Evolutionary conservation across 2,113 vertebrate species (phyloP), one percentile per base, ranked within the genome.

Genomic region (Lucifuga dentata): DNA sequence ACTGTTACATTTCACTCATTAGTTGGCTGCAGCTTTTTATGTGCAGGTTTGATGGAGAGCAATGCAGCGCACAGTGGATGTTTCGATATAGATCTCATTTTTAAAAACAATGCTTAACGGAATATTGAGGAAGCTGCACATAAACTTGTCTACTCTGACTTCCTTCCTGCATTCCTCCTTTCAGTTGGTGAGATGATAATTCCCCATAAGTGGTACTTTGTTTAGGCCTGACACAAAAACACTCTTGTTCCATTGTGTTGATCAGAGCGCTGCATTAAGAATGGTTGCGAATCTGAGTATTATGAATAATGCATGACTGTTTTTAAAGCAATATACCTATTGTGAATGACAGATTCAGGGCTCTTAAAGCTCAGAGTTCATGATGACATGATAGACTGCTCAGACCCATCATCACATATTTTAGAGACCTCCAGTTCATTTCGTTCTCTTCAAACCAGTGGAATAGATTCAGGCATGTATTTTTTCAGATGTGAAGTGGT

Each of bases 311-410:
- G 45, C 64, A 75, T 78, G 63, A 32, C 24, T 73, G 61, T 67
- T 80, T 84, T 74, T 49, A 57, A 61, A 69, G 57, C 35, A 67
- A 66, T 74, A 75, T 79, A 65, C 57, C 64, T 50, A 15, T 53
- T 59, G 29, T 83, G 81, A 83, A 53, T 72, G 79, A 78, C 75
- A 76, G 69, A 83, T 88, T 85, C 21, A 60, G 78, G 72, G 26
- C 55, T 21, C 73, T 56, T 46, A 5, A 19, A 29, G 38, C 61
- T 58, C 38, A 57, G 66, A 50, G 26, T 29, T 29, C 26, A 29
- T 3, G 26, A 64, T 52, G 68, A 76, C 64, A 69, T 66, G 67
- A 66, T 60, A 56, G 23, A 80, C 71, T 52, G 46, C 67, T 46
- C 45, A 11, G 45, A 57, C 46, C 24, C 64, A 58, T 81, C 75